Evolutionary conservation across 2,797 vertebrate genomes (phyloP).

Genomic region (Cheirogaleus major): DNA sequence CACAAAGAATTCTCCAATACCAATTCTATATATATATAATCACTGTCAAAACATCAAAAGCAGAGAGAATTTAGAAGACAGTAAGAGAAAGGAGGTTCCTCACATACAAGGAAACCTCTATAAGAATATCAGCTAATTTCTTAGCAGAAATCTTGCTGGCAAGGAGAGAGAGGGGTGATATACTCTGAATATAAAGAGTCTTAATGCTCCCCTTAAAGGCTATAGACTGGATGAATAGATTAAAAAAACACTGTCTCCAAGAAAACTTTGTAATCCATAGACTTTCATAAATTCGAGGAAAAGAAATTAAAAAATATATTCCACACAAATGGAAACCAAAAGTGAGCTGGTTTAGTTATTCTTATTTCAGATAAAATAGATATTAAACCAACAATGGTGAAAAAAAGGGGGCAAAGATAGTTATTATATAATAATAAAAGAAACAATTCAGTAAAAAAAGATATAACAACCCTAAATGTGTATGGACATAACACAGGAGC

Average conservation of each 20-base stretch:
- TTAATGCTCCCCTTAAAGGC: not conserved
- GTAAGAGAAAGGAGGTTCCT: not conserved
- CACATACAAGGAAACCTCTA: not conserved
- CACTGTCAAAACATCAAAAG: not conserved
- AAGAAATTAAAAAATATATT: not conserved
- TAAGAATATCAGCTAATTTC: not conserved
- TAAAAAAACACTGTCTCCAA: not conserved
- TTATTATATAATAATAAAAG: not conserved
- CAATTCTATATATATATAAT: not conserved
- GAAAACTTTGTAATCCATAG: not conserved
- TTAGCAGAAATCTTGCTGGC: not conserved
- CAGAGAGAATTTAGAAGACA: not conserved
- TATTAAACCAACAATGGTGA: not conserved
- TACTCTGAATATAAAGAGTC: not conserved
- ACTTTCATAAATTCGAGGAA: not conserved
- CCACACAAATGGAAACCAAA: not conserved
- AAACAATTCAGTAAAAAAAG: not conserved
- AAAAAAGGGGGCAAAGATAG: not conserved
- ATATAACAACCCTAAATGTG: not conserved
- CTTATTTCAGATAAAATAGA: not conserved
- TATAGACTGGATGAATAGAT: not conserved
- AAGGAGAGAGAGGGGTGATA: not conserved
- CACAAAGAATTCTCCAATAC: not conserved
- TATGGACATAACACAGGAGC: not conserved
- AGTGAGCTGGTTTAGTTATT: not conserved